Evolutionary conservation across 2,113 vertebrate genomes (phyloP).

Genomic region (Cololabis saira): DNA sequence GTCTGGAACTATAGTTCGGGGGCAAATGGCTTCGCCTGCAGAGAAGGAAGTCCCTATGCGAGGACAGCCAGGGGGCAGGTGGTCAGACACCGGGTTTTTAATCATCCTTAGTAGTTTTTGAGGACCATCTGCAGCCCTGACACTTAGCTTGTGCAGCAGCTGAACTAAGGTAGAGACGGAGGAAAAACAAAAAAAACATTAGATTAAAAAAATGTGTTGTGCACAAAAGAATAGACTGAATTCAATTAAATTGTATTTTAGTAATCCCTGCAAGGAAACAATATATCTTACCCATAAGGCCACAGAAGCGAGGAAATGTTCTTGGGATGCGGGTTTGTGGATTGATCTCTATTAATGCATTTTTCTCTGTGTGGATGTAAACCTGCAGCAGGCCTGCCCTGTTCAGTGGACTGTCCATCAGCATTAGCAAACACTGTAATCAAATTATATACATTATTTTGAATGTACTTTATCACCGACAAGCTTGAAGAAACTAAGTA

Average conservation of each 20-base stretch:
- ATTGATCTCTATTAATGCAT: conserved; percentile 94
- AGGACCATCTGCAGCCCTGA: conserved; percentile 94
- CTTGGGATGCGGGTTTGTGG: conserved; percentile 97
- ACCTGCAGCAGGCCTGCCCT: conserved; percentile 95
- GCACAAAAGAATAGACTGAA: background rate
- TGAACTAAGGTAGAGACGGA: conserved; percentile 84
- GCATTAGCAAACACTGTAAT: conserved; percentile 91
- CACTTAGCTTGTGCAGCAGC: conserved; percentile 95
- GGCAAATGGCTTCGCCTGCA: conserved; percentile 74
- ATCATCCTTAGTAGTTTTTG: conserved; percentile 95
- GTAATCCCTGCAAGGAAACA: background rate
- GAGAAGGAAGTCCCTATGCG: conserved; percentile 91
- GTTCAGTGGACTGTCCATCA: conserved; percentile 97
- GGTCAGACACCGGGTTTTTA: conserved; percentile 94
- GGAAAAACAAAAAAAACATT: background rate
- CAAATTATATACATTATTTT: background rate
- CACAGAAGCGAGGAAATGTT: conserved; percentile 95
- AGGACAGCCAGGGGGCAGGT: conserved; percentile 92
- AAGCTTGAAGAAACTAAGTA: background rate
- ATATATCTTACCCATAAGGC: conserved; percentile 91
- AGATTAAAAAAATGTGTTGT: background rate
- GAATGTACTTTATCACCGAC: background rate
- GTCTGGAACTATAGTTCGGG: conserved; percentile 85
- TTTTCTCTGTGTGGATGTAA: conserved; percentile 95
- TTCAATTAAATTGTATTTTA: background rate